Base-by-base conservation (phyloP, 2,888 invertebrate genomes). In the Drosophila melanosoma region DNA sequence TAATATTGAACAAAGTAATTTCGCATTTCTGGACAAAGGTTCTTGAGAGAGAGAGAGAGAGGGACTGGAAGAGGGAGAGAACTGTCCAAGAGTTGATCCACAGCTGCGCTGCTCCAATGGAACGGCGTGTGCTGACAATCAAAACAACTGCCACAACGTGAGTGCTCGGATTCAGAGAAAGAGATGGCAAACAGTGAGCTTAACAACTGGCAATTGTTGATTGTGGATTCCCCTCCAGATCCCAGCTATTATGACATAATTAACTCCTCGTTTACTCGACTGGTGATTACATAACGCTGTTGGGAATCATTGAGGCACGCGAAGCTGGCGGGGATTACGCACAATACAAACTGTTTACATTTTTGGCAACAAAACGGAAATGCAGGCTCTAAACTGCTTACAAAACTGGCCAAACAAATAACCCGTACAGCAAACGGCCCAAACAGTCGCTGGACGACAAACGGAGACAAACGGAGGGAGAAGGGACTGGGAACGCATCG, bases 311-410 rank as follows among this genome's bases (percentile, higher is more conserved):
- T 57, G 69, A 66, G 45, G 53, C 61, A 45, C 59, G 76, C 72
- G 53, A 52, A 62, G 60, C 45, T 64, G 67, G 59, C 79, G 73
- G 79, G 73, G 79, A 84, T 84, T 85, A 87, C 82, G 75, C 80
- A 86, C 79, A 84, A 77, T 54, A 63, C 74, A 74, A 75, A 87
- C 81, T 87, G 85, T 85, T 87, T 87, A 76, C 85, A 77, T 79
- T 85, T 87, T 85, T 85, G 87, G 87, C 85, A 87, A 86, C 69
- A 76, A 58, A 78, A 71, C 84, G 87, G 82, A 87, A 87, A 87
- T 85, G 87, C 85, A 84, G 87, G 85, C 87, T 86, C 69, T 82
- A 71, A 82, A 79, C 80, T 67, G 81, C 82, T 77, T 77, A 73
- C 76, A 56, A 61, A 69, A 68, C 68, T 74, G 79, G 60, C 81